Base-by-base conservation (phyloP, 2,888 invertebrate species). In the Drosophila algonquin region DNA sequence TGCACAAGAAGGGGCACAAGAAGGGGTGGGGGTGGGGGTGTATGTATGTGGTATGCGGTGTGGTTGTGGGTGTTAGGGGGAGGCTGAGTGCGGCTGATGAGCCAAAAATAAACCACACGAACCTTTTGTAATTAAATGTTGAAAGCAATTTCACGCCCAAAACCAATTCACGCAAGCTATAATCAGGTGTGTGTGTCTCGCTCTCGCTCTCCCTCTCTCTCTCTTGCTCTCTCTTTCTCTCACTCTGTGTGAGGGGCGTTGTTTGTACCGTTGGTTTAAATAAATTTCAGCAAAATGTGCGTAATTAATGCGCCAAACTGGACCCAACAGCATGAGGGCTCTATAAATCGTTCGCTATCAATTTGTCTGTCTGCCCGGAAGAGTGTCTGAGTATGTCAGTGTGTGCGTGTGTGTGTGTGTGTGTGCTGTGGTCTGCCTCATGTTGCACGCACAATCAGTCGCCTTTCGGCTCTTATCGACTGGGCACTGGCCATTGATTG, bases 401-500 rank as follows among this genome's bases (percentile, higher is more conserved):
- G 7, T 48, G 30, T 57, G 21, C 21, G 21, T 1, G n/a, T n/a
- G n/a, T n/a, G n/a, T 21, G 24, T 56, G 53, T 77, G 72, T 69
- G 63, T 80, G 80, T 81, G 84, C 72, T 21, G 54, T 21, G 84
- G 84, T 64, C 61, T 74, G 75, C 81, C 75, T 78, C 85, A 80
- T 84, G 87, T 78, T 89, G 87, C 89, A 86, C 73, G 79, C 85
- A 81, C 81, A 76, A 76, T 82, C 78, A 70, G 80, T 61, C 70
- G 83, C 80, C 76, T 82, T 80, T 81, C 73, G 50, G 54, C 73
- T 72, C 87, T 87, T 85, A 84, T 83, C 83, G 83, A 83, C 83
- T 80, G 81, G 81, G 56, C 72, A 68, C 48, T 46, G 65, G 44
- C 79, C 84, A 86, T 84, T 89, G 85, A 85, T 85, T 85, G 89